Evolutionary conservation across 2,797 vertebrate genomes (phyloP).

Genomic region (Sebastes variabilis): DNA sequence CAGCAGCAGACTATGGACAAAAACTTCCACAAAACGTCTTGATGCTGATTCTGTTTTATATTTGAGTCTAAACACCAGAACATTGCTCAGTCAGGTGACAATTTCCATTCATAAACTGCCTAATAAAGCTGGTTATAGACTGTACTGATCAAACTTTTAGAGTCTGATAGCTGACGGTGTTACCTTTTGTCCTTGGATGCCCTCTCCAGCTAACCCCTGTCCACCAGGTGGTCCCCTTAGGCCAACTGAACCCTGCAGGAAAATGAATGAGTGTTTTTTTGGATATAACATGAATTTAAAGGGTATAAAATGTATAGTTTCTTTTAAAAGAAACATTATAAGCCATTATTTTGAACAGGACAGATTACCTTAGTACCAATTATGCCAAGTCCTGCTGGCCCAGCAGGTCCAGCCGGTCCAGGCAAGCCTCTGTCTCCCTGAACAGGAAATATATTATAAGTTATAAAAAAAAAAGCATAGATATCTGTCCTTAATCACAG

Average conservation of each 20-base stretch:
- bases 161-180: neutral
- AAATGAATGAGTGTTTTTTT: neutral
- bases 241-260: constrained; percentile 83
- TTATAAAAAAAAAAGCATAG: neutral
- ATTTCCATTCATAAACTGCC: neutral
- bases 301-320: neutral
- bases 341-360: neutral
- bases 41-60: neutral
- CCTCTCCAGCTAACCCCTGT: constrained; percentile 81
- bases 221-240: constrained; percentile 78
- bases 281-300: neutral
- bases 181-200: constrained; percentile 90
- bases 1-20: neutral
- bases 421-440: constrained; percentile 85
- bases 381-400: constrained; percentile 76
- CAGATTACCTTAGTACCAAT: constrained; percentile 84
- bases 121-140: neutral
- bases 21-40: neutral
- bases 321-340: too few species aligned
- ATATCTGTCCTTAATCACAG: neutral
- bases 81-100: neutral
- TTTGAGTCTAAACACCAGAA: neutral
- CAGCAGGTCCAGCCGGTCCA: constrained; percentile 81
- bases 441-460: neutral
- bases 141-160: neutral